Conservation (phyloP, 1,140 invertebrate species). For the Tetramorium alpestre region DNA sequence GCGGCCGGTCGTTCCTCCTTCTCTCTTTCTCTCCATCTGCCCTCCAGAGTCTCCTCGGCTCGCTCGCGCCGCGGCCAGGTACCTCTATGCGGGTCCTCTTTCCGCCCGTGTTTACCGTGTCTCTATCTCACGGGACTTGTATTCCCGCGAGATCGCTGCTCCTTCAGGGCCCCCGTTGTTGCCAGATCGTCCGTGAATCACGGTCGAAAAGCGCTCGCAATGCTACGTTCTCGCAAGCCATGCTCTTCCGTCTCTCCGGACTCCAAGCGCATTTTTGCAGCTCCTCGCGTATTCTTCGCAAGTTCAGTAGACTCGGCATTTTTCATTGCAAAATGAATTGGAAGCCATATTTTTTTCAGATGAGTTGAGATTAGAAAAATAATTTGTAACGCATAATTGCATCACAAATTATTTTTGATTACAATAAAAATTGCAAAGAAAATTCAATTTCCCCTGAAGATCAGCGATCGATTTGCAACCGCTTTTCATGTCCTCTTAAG, state of each 20-base stretch:
- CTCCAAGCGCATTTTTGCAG: not conserved
- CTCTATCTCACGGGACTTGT: conserved; percentile 66
- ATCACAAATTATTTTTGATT: too few relatives aligned
- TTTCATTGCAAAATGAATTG: not conserved
- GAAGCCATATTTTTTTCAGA: not conserved
- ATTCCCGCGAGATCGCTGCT: conserved; percentile 78
- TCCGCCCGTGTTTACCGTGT: not conserved
- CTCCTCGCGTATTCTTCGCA: not conserved
- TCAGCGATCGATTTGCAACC: not conserved
- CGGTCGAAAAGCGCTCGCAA: conserved; percentile 70
- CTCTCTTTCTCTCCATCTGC: conserved; percentile 20
- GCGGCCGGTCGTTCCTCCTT: conserved; percentile 29
- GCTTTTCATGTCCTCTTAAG: not conserved
- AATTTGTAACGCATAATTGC: not conserved
- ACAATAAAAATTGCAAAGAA: not conserved
- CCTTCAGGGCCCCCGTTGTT: conserved; percentile 75
- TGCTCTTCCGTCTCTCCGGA: not conserved
- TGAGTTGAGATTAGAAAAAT: not conserved
- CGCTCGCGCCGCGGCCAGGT: conserved; percentile 62
- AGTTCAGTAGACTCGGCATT: not conserved
- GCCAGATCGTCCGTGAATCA: conserved; percentile 79
- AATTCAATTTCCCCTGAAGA: not conserved
- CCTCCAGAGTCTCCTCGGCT: not conserved
- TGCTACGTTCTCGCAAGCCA: conserved; percentile 12
- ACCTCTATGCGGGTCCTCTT: conserved; percentile 52